phyloP scores from a whole-genome alignment of 2,113 vertebrate species.

The Notothenia coriiceps region DNA sequence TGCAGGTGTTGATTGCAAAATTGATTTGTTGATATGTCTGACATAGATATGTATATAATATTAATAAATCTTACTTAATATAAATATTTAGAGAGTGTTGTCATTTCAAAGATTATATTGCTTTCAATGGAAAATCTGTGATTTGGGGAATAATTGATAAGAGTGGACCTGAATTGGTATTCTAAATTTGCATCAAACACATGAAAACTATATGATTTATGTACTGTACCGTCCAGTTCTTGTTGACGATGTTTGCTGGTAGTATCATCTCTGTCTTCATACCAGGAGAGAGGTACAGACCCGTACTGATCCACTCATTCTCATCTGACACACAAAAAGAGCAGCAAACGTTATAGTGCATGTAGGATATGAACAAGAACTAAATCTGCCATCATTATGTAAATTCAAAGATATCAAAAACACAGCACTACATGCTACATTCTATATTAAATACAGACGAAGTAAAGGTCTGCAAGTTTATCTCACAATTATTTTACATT shows the following conservation, averaged over 20 bases:
- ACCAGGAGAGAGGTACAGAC: slow-evolving; percentile 83
- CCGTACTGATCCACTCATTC: slow-evolving; percentile 84
- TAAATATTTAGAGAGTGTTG: too few species aligned
- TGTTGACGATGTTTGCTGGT: slow-evolving; percentile 69
- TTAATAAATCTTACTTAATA: too few species aligned
- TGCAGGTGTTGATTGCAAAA: too few species aligned
- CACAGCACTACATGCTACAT: too few species aligned
- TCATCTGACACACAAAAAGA: slow-evolving; percentile 59
- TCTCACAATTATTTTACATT: not conserved
- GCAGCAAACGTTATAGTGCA: not conserved
- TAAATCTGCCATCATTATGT: not conserved
- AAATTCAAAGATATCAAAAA: too few species aligned
- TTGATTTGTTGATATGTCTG: too few species aligned
- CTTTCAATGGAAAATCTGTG: not conserved
- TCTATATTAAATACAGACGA: too few species aligned
- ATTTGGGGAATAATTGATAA: not conserved
- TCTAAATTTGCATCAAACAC: not conserved
- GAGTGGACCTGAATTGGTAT: not conserved
- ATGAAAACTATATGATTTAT: not conserved
- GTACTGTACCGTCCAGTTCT: slow-evolving; percentile 75
- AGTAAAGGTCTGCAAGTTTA: not conserved
- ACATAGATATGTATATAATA: not conserved
- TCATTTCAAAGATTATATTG: too few species aligned
- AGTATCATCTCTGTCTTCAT: slow-evolving; percentile 77
- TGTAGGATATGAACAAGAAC: not conserved